Percentiles rank a stretch among this genome's conserved stretches.
Evolutionary conservation across 1,140 invertebrate species (phyloP).

Genomic region (Drosophila lowei): DNA sequence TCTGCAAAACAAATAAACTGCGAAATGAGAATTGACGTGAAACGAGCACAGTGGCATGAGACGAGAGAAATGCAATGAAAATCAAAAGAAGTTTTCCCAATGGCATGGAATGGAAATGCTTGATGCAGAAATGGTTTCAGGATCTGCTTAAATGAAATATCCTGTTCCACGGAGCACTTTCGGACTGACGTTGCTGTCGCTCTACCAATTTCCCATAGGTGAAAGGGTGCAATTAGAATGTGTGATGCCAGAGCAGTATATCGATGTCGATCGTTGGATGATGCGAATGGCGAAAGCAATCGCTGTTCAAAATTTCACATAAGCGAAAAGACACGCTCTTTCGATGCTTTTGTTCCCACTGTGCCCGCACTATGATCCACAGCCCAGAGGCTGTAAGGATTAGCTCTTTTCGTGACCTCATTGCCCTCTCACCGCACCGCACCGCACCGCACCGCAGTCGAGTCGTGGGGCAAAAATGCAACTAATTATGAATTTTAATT

Average conservation of each 20-base stretch:
- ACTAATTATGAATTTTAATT: conserved; percentile 75
- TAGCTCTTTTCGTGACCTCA: conserved; percentile 56
- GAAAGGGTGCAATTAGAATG: too few relatives aligned
- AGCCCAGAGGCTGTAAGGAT: conserved; percentile 25
- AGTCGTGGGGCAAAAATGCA: conserved; percentile 47
- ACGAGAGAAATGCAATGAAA: background rate
- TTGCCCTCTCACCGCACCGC: conserved; percentile 9
- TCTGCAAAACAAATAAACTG: conserved; percentile 35
- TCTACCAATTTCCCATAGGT: too few relatives aligned
- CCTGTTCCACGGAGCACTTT: too few relatives aligned
- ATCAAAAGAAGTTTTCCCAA: too few relatives aligned
- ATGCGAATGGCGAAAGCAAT: too few relatives aligned
- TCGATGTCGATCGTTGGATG: too few relatives aligned
- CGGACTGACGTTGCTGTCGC: too few relatives aligned
- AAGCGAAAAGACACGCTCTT: background rate
- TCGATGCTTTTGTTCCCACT: background rate
- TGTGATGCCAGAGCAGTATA: too few relatives aligned
- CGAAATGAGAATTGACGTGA: conserved; percentile 44
- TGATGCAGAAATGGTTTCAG: too few relatives aligned
- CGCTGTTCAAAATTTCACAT: background rate
- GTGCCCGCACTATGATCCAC: conserved; percentile 1
- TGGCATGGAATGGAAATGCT: too few relatives aligned
- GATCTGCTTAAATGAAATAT: too few relatives aligned
- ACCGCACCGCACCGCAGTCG: too few relatives aligned
- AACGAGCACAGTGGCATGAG: conserved; percentile 2